Evolutionary conservation across 1,140 invertebrate genomes (phyloP), one percentile per base, ranked within the genome.

Genomic region (Meloidogyne chitwoodi): DNA sequence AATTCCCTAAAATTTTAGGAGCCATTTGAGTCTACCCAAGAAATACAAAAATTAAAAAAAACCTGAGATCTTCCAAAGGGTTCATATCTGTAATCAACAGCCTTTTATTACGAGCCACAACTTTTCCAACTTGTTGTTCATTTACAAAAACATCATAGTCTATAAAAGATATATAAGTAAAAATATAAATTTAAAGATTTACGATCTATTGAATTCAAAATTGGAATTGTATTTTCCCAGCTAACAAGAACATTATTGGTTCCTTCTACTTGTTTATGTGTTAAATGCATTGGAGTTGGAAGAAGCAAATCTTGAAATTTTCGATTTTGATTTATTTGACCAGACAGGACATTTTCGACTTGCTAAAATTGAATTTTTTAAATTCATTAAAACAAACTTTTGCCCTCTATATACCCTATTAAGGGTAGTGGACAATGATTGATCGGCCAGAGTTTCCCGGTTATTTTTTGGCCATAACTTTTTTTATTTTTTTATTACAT

Each of bases 191-290:
- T n/a, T 34, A n/a, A 66, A 66, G 19, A 41, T 10, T 27, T 65
- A 75, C 73, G 34, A 14, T 76, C 68, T 8, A 76, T 66, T 5
- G 67, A 4, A 24, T 68, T 74, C 48, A 69, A 16, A 27, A 76
- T 16, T 29, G 75, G 75, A 31, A 74, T 74, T 12, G 24, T 65
- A 73, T 76, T 76, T 8, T 76, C 75, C 75, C 75, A 76, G 2
- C 24, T 24, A 10, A 76, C 24, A 0, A 68, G 14, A 34, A 76
- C 41, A 26, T 2, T 24, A n/a, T 71, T 76, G 16, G 66, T 24
- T 22, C 26, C 11, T 31, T 26, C 56, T 12, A 44, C 27, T 8
- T 66, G n/a, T 34, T 76, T 61, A n/a, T 41, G 12, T 12, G 8
- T 63, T 10, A 76, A 41, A 19, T 62, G 34, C 0, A 44, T n/a